These are phyloP conservation scores for Ellobium chinense DNA, from an alignment of 2,888 invertebrate genomes.

Conservation along the genomic window DNA sequence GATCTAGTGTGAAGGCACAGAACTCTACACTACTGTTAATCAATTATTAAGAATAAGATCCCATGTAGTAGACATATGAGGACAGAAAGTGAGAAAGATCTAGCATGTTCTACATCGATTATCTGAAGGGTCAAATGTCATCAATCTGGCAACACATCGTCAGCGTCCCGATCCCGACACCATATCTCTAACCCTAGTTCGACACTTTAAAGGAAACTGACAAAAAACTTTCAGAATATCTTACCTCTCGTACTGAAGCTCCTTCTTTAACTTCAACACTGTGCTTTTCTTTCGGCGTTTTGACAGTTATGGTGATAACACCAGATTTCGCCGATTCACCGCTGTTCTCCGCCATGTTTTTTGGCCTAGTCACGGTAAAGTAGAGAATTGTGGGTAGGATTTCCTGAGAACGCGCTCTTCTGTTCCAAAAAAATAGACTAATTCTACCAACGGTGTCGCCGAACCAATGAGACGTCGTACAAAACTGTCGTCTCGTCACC, in stretches of 20 bases:
- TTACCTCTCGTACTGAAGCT: constrained; percentile 42
- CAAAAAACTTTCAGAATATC: too few relatives aligned
- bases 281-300: constrained; percentile 48
- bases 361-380: not conserved
- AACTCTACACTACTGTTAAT: too few relatives aligned
- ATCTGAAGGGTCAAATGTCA: constrained; percentile 31
- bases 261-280: constrained; percentile 42
- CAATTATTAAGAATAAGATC: too few relatives aligned
- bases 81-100: constrained; percentile 11
- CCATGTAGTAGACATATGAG: too few relatives aligned
- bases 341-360: constrained; percentile 45
- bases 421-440: too few relatives aligned
- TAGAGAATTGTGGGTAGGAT: not conserved
- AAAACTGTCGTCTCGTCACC: too few relatives aligned
- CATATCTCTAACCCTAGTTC: not conserved
- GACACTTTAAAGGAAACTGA: not conserved
- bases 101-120: constrained; percentile 34
- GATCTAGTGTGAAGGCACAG: too few relatives aligned
- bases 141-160: not conserved
- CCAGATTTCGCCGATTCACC: constrained; percentile 18
- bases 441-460: too few relatives aligned
- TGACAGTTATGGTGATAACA: constrained; percentile 41
- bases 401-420: not conserved
- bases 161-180: not conserved
- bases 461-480: too few relatives aligned